Base-by-base conservation (phyloP, 2,888 invertebrate genomes). In the Holacanthella duospinosa region DNA sequence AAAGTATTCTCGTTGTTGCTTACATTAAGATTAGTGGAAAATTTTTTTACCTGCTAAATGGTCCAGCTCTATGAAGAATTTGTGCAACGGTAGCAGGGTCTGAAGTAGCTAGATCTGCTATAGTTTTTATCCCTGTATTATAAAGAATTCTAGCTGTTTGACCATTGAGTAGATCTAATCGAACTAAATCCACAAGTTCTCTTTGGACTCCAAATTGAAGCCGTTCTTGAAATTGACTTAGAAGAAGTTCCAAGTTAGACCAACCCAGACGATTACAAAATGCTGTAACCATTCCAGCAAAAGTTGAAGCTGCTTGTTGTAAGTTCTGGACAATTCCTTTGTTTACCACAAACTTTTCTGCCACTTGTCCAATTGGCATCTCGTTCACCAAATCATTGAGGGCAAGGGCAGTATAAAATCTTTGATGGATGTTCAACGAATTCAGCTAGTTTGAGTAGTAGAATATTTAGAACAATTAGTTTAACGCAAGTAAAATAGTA, bases 231-330 rank as follows among this genome's bases (percentile, higher is more conserved):
- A 99, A 96, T 78, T 95, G 92, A 0, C 88, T 85, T 53, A 99
- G 83, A 48, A 99, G 80, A 68, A 93, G 80, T 77, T 94, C 89
- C 74, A 99, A 82, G 75, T 88, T 90, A 69, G 84, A 84, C 96
- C 97, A 99, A 27, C 94, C 92, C 16, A 99, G 79, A 61, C 93
- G 87, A 67, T 84, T 85, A 77, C 95, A 93, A 79, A 99, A 97
- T n/a, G 90, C 86, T 2, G 94, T 93, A 1, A 97, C 90, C 89
- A 96, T 96, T 62, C 94, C 90, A 62, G 96, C 94, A 82, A 95
- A 96, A 43, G 93, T 93, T 43, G 96, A 87, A 1, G 96, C 88
- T 63, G 89, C 87, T 77, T 95, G 94, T 78, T 99, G 97, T 29
- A 99, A 81, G 63, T 89, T 86, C 79, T 99, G 97, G 26, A 99